A percentile compares a stretch with the other conserved stretches of the same genome.
Evolutionary conservation across 2,797 vertebrate species (phyloP).

Genomic region (Protonibea diacanthus): DNA sequence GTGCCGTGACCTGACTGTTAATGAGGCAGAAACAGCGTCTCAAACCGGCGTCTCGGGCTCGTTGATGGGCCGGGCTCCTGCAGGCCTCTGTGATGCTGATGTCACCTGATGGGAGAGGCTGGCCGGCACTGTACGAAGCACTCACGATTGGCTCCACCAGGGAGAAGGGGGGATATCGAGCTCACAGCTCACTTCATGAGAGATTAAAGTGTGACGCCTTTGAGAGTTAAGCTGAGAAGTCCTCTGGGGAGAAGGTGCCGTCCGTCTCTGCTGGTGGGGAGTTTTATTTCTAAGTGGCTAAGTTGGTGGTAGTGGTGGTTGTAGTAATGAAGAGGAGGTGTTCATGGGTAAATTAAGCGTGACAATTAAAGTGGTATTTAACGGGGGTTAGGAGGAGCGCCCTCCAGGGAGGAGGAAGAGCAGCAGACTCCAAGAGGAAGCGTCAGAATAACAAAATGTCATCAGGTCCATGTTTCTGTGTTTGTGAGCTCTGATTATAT

Average conservation of each 20-base stretch:
- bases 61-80: not conserved
- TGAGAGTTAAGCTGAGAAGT: constrained; percentile 56
- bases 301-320: constrained; percentile 52
- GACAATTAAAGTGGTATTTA: constrained; percentile 76
- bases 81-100: constrained; percentile 68
- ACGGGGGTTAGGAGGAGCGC: constrained; percentile 47
- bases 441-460: too few relatives aligned
- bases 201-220: constrained; percentile 74
- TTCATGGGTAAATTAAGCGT: constrained; percentile 60
- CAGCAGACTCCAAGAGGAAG: too few relatives aligned
- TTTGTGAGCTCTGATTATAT: too few relatives aligned
- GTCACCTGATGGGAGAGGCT: constrained; percentile 64
- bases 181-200: constrained; percentile 60
- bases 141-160: constrained; percentile 27
- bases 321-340: constrained; percentile 34
- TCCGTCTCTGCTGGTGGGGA: constrained; percentile 26
- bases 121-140: constrained; percentile 1
- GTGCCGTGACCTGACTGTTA: constrained; percentile 61
- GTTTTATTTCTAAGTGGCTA: constrained; percentile 66
- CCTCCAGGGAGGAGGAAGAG: constrained; percentile 48
- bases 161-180: constrained; percentile 25
- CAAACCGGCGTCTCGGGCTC: constrained; percentile 11
- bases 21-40: constrained; percentile 52
- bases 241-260: constrained; percentile 57
- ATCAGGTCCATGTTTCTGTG: too few relatives aligned